Percentiles rank a stretch among this genome's conserved stretches.
Conservation (phyloP, 1,140 invertebrate genomes). For the Halotydeus destructor region DNA sequence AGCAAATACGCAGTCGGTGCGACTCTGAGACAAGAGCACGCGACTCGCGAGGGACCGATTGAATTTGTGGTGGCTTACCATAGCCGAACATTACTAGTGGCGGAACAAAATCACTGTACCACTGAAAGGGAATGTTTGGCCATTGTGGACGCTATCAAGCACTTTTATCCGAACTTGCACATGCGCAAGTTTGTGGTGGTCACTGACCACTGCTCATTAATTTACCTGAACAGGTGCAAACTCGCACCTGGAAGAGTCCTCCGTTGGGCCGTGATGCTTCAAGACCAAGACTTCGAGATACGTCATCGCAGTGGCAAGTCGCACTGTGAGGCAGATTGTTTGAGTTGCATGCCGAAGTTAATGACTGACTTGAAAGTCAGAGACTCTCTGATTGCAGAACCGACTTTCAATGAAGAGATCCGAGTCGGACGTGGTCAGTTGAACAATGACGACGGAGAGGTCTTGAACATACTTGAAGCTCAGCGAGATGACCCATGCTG, state of each 20-base stretch:
- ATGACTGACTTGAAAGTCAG: too few relatives aligned
- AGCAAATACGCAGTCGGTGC: conserved; percentile 8
- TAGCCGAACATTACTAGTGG: not conserved
- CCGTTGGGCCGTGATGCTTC: conserved; percentile 15
- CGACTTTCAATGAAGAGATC: too few relatives aligned
- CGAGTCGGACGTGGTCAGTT: too few relatives aligned
- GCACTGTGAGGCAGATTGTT: conserved; percentile 7
- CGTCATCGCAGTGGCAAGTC: conserved; percentile 8
- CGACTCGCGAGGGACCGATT: not conserved
- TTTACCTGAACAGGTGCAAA: conserved; percentile 3
- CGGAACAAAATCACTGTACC: conserved; percentile 10
- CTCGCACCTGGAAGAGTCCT: conserved; percentile 5
- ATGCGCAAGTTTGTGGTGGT: not conserved
- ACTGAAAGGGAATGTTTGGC: conserved; percentile 9
- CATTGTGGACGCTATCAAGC: not conserved
- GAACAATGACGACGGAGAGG: too few relatives aligned
- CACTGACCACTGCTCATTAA: not conserved
- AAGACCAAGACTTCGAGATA: conserved; percentile 15
- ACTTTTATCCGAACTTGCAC: not conserved
- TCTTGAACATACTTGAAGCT: too few relatives aligned
- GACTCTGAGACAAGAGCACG: conserved; percentile 3
- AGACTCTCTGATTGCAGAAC: too few relatives aligned
- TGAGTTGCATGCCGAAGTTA: conserved; percentile 7
- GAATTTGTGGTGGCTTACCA: not conserved
- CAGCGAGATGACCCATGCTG: too few relatives aligned